phyloP scores from a whole-genome alignment of 2,797 vertebrate genomes.

The Lagodon rhomboides region DNA sequence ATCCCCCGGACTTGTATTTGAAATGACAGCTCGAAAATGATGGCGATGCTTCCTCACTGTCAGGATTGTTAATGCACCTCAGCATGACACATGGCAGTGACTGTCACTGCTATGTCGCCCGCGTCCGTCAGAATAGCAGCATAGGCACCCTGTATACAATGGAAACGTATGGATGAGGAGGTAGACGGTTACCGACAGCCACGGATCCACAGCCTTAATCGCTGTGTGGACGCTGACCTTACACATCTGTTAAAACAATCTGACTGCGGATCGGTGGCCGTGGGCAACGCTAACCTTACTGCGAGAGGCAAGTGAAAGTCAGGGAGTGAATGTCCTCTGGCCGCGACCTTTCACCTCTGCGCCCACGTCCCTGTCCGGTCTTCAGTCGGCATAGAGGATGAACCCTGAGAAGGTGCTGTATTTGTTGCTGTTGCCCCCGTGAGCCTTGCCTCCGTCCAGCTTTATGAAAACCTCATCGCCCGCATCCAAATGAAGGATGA shows the following conservation, averaged over 20 bases:
- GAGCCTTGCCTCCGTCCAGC: slow-evolving; percentile 96
- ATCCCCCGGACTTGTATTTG: slow-evolving; percentile 64
- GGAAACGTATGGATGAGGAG: slow-evolving; percentile 65
- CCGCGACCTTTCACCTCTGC: slow-evolving; percentile 54
- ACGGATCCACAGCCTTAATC: slow-evolving; percentile 54
- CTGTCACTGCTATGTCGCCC: slow-evolving; percentile 57
- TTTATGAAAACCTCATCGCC: slow-evolving; percentile 98
- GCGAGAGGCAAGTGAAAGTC: slow-evolving; percentile 59
- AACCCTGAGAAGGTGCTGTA: slow-evolving; percentile 99
- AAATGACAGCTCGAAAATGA: slow-evolving; percentile 71
- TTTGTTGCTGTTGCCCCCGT: slow-evolving; percentile 98
- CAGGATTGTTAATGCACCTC: slow-evolving; percentile 60
- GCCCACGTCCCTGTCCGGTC: slow-evolving; percentile 16
- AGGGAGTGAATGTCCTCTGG: slow-evolving; percentile 55
- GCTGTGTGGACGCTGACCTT: neutral
- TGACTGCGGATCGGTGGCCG: slow-evolving; percentile 67
- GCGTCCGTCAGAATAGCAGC: slow-evolving; percentile 60
- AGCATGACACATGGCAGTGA: slow-evolving; percentile 59
- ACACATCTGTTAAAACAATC: slow-evolving; percentile 39
- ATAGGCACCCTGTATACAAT: slow-evolving; percentile 72
- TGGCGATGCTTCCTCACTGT: slow-evolving; percentile 60
- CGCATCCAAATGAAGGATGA: slow-evolving; percentile 95
- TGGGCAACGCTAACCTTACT: slow-evolving; percentile 61
- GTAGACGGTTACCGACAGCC: slow-evolving; percentile 66
- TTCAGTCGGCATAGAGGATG: slow-evolving; percentile 96